A percentile compares a stretch with the other conserved stretches of the same genome.
Evolutionary conservation across 2,888 invertebrate species (phyloP).

Genomic region (Tinea trinotella): DNA sequence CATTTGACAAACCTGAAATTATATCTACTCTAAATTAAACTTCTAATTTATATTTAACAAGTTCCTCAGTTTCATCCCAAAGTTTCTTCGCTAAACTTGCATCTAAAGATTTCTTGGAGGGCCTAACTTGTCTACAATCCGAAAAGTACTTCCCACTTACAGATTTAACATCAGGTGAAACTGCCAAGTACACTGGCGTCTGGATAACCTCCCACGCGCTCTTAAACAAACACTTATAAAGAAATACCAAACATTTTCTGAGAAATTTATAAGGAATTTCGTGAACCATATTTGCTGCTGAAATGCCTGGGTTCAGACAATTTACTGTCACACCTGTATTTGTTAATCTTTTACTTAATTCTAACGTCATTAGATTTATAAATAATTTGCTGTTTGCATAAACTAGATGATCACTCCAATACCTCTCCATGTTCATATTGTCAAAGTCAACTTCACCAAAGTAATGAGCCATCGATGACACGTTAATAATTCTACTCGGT

Average conservation of each 20-base stretch:
- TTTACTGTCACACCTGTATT: slow-evolving; percentile 78
- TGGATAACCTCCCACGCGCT: slow-evolving; percentile 77
- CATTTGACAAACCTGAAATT: too few relatives aligned
- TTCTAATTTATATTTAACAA: slow-evolving; percentile 39
- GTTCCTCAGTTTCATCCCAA: slow-evolving; percentile 77
- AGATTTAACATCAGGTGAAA: slow-evolving; percentile 70
- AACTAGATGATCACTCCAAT: slow-evolving; percentile 62
- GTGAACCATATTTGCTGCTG: slow-evolving; percentile 76
- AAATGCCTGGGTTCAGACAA: slow-evolving; percentile 80
- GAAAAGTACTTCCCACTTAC: slow-evolving; percentile 78
- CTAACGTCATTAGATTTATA: slow-evolving; percentile 74
- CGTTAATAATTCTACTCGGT: slow-evolving; percentile 76
- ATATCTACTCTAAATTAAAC: not conserved
- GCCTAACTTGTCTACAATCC: slow-evolving; percentile 63
- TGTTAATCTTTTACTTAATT: slow-evolving; percentile 71
- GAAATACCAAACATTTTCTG: not conserved
- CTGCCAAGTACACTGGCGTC: slow-evolving; percentile 72
- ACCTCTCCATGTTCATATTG: slow-evolving; percentile 61
- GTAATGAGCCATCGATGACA: slow-evolving; percentile 74
- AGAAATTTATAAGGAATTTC: slow-evolving; percentile 68
- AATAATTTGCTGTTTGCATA: slow-evolving; percentile 74
- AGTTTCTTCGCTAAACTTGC: slow-evolving; percentile 70
- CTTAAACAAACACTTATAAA: slow-evolving; percentile 50
- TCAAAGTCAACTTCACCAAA: slow-evolving; percentile 59
- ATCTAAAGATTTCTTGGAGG: slow-evolving; percentile 67